Conservation (phyloP, 2,113 vertebrate genomes). For the Bungarus multicinctus region DNA sequence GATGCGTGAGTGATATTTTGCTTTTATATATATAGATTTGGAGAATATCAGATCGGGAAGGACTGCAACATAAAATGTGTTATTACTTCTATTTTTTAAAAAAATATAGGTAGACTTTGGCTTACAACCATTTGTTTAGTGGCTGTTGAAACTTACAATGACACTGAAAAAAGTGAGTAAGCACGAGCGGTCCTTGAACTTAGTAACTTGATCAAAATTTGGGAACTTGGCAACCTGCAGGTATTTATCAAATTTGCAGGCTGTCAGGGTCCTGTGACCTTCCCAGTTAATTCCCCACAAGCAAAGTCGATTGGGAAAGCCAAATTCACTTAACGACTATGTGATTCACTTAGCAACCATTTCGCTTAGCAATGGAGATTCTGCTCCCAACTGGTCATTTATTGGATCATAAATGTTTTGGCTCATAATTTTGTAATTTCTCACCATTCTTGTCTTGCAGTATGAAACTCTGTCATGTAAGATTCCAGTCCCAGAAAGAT, state of each 20-base stretch:
- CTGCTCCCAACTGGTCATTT: not conserved
- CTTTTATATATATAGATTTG: not conserved
- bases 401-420: not conserved
- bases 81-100: not conserved
- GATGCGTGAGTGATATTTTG: too few relatives aligned
- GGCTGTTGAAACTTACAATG: not conserved
- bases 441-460: not conserved
- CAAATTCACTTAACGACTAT: not conserved
- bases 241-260: not conserved
- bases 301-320: not conserved
- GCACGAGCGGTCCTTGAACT: not conserved
- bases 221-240: not conserved
- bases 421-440: constrained; percentile 10
- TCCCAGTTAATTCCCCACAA: not conserved
- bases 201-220: not conserved
- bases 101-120: not conserved
- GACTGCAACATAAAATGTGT: not conserved
- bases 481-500: not conserved
- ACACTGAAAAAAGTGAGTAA: not conserved
- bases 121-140: not conserved
- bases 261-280: not conserved
- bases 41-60: not conserved
- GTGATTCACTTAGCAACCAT: not conserved
- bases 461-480: not conserved
- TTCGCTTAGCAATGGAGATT: not conserved